Percentiles rank a stretch among this genome's conserved stretches.
phyloP scores from a whole-genome alignment of 2,888 invertebrate species.

The Drosophila setosimentum region DNA sequence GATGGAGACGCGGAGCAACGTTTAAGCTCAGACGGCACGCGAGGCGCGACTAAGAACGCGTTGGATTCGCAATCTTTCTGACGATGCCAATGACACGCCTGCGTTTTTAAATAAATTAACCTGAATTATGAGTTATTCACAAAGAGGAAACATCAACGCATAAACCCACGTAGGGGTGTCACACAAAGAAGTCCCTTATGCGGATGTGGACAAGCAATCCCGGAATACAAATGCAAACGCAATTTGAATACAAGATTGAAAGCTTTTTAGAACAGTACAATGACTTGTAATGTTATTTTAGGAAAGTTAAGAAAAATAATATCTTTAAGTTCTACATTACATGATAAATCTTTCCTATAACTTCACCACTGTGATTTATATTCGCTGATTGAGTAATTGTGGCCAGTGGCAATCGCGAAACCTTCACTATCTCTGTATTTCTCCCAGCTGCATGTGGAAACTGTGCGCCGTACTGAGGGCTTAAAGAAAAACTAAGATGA shows the following conservation, averaged over 20 bases:
- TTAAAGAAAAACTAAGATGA: not conserved
- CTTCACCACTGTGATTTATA: not conserved
- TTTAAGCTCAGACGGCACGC: slow-evolving; percentile 12
- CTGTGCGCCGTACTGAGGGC: too few relatives aligned
- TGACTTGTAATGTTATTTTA: not conserved
- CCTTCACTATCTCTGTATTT: too few relatives aligned
- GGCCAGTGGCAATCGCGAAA: not conserved
- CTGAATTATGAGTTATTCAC: slow-evolving; percentile 13
- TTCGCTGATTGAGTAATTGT: not conserved
- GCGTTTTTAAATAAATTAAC: slow-evolving; percentile 22
- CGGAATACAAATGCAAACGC: slow-evolving; percentile 26
- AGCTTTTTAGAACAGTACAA: not conserved
- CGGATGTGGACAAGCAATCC: slow-evolving; percentile 31
- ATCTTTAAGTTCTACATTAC: not conserved
- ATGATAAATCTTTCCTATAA: not conserved
- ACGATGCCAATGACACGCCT: slow-evolving; percentile 50
- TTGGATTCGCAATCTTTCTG: slow-evolving; percentile 35
- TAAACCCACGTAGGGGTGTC: slow-evolving; percentile 18
- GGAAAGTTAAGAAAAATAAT: too few relatives aligned
- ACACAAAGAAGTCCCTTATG: slow-evolving; percentile 18
- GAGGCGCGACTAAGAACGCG: slow-evolving; percentile 2
- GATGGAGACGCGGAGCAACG: not conserved
- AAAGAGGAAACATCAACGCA: slow-evolving; percentile 25
- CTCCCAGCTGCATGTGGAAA: too few relatives aligned
- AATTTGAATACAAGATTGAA: not conserved